These are phyloP conservation scores for Marasmarcha lunaedactyla DNA, from an alignment of 2,888 invertebrate species.

Conservation along the genomic window DNA sequence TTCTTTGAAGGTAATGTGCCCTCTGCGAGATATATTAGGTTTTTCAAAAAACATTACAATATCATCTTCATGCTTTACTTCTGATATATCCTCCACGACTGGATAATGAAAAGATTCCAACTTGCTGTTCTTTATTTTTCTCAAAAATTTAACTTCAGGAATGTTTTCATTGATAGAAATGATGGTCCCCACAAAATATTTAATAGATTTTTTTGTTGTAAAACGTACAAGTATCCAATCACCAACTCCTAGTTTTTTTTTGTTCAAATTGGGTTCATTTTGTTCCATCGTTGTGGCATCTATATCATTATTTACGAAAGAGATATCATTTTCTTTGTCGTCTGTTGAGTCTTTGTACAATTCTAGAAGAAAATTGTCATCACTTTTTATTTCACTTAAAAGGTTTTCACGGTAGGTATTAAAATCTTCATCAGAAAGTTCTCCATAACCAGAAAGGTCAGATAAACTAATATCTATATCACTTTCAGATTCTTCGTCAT, in stretches of 20 bases:
- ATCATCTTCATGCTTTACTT: slow-evolving; percentile 5
- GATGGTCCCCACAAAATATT: slow-evolving; percentile 4
- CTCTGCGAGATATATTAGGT: slow-evolving; percentile 4
- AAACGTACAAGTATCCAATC: slow-evolving; percentile 9
- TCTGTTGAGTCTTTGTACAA: background rate
- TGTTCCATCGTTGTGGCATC: background rate
- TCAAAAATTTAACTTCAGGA: slow-evolving; percentile 5
- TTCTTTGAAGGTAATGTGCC: slow-evolving; percentile 7
- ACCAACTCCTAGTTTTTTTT: slow-evolving; percentile 5
- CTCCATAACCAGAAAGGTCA: slow-evolving; percentile 2
- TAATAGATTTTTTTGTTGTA: slow-evolving; percentile 8
- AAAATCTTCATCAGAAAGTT: slow-evolving; percentile 7
- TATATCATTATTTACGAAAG: background rate
- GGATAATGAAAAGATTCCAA: slow-evolving; percentile 7
- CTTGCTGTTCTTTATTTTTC: slow-evolving; percentile 8
- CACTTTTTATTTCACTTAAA: slow-evolving; percentile 3
- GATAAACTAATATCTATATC: slow-evolving; percentile 4
- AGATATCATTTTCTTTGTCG: background rate
- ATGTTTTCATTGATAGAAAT: slow-evolving; percentile 6
- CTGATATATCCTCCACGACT: slow-evolving; percentile 6
- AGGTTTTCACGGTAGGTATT: slow-evolving; percentile 2
- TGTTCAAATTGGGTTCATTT: slow-evolving; percentile 6
- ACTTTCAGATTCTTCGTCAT: slow-evolving; percentile 6
- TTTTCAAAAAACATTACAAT: slow-evolving; percentile 3
- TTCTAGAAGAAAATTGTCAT: background rate